These are phyloP conservation scores for Girardinichthys multiradiatus DNA, from an alignment of 2,113 vertebrate genomes.

Conservation along the genomic window DNA sequence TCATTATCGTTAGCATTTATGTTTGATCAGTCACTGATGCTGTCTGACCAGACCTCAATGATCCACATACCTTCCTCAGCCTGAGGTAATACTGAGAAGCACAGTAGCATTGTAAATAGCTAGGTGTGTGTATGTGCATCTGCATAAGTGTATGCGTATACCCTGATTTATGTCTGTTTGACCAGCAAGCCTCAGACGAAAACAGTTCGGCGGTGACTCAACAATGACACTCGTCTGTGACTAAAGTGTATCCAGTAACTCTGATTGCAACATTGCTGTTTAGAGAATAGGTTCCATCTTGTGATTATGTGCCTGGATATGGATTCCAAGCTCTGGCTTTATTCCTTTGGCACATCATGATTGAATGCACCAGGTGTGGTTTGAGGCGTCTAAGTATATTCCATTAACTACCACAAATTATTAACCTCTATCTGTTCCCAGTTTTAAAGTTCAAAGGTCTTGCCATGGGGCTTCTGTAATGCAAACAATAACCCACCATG, in stretches of 20 bases:
- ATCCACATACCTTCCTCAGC: conserved; percentile 63
- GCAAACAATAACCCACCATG: conserved; percentile 26
- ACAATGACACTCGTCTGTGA: conserved; percentile 18
- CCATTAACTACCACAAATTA: conserved; percentile 61
- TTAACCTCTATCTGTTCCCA: conserved; percentile 64
- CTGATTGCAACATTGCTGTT: conserved; percentile 46
- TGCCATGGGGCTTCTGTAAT: conserved; percentile 44
- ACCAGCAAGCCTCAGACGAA: conserved; percentile 36
- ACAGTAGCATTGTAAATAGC: conserved; percentile 32
- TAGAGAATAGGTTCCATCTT: conserved; percentile 11
- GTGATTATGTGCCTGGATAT: conserved; percentile 38
- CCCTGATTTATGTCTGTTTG: conserved; percentile 30
- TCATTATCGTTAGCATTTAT: conserved; percentile 67
- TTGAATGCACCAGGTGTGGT: conserved; percentile 40
- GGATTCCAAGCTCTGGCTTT: conserved; percentile 40
- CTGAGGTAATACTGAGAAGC: conserved; percentile 41
- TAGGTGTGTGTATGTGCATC: conserved; percentile 8
- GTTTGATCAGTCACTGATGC: conserved; percentile 68
- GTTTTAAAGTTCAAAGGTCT: conserved; percentile 62
- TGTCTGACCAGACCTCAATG: conserved; percentile 65
- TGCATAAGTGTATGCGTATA: conserved; percentile 24
- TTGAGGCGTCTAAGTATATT: conserved; percentile 39
- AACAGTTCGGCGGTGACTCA: conserved; percentile 48
- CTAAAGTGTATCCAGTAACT: conserved; percentile 20
- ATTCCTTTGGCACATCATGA: conserved; percentile 41